Evolutionary conservation across 2,888 invertebrate genomes (phyloP).

Genomic region (Anthrax anthrax): DNA sequence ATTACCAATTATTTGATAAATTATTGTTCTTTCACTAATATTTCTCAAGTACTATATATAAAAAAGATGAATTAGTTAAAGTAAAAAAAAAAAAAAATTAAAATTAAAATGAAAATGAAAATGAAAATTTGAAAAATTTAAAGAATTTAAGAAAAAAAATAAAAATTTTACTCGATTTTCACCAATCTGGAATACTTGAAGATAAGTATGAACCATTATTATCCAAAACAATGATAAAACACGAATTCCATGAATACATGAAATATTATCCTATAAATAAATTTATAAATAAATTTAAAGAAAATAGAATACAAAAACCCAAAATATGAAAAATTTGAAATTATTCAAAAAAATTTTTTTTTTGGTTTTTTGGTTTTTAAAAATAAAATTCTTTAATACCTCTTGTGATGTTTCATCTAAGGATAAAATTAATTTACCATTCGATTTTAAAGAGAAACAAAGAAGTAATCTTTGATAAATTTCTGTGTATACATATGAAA

Average conservation of each 20-base stretch:
- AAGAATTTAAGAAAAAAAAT: background rate
- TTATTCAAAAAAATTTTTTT: no score
- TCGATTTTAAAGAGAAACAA: slow-evolving; percentile 60
- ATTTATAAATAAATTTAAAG: background rate
- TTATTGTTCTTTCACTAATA: slow-evolving; percentile 58
- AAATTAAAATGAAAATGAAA: background rate
- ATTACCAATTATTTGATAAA: slow-evolving; percentile 72
- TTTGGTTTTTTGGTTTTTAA: background rate
- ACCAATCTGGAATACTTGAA: slow-evolving; percentile 64
- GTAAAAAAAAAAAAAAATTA: slow-evolving; percentile 6
- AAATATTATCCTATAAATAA: slow-evolving; percentile 44
- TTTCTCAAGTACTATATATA: slow-evolving; percentile 46
- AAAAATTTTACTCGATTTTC: slow-evolving; percentile 38
- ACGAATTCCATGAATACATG: slow-evolving; percentile 62
- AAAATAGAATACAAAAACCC: background rate
- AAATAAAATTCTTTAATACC: slow-evolving; percentile 14
- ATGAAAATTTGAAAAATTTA: background rate
- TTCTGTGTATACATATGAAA: slow-evolving; percentile 15
- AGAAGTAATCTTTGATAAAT: slow-evolving; percentile 40
- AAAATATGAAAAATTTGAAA: no score
- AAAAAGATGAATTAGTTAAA: no score
- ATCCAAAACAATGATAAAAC: slow-evolving; percentile 71
- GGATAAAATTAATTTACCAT: slow-evolving; percentile 59
- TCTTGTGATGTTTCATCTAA: slow-evolving; percentile 39
- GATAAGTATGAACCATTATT: slow-evolving; percentile 71